phyloP scores from a whole-genome alignment of 1,140 invertebrate genomes.

The Drosophila melanica region DNA sequence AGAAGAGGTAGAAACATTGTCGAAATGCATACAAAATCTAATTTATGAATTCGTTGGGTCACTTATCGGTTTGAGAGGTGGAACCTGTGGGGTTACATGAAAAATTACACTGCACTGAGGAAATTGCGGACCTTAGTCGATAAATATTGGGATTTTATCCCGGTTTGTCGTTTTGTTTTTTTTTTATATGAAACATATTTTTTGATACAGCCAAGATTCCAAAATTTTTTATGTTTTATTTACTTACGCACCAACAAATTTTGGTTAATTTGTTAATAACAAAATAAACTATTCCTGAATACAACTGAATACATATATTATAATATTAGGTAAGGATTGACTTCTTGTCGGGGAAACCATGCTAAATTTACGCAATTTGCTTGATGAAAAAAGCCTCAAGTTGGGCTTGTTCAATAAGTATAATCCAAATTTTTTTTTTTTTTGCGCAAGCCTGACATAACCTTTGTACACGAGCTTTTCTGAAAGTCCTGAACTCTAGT shows the following conservation, averaged over 20 bases:
- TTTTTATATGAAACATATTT: no score
- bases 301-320: no score
- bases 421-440: not conserved
- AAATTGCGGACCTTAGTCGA: no score
- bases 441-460: not conserved
- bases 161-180: no score
- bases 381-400: constrained; percentile 4
- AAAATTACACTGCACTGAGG: not conserved
- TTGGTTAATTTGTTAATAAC: no score
- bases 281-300: no score
- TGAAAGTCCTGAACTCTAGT: not conserved
- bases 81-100: not conserved
- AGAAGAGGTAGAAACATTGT: constrained; percentile 4
- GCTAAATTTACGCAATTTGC: constrained; percentile 12
- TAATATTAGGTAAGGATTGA: no score
- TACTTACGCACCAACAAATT: no score
- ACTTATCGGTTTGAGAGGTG: not conserved
- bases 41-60: constrained; percentile 57
- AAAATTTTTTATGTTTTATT: no score
- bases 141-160: no score
- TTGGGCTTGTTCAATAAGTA: constrained; percentile 1
- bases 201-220: no score
- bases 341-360: not conserved
- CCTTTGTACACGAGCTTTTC: not conserved
- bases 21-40: constrained; percentile 64